Base-by-base conservation (phyloP, 1,140 invertebrate species). In the Notospermus geniculatus region DNA sequence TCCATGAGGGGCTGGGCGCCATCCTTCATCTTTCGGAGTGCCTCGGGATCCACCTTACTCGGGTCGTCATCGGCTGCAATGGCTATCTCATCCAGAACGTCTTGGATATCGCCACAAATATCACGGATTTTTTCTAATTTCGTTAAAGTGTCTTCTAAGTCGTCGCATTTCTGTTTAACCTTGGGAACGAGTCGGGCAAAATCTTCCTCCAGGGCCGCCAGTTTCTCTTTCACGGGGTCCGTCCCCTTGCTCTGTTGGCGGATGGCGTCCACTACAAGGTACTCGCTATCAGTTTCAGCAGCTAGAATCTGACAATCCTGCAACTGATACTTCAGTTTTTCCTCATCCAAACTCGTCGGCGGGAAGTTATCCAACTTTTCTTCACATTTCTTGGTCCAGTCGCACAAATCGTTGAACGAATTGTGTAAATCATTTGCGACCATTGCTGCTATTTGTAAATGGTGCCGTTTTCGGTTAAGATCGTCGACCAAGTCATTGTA, bases 81-180 rank as follows among this genome's bases (percentile, higher is more conserved):
- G 36, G 74, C 71, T 53, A 79, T 55, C 57, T 75, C 69, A 11
- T 64, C 64, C 17, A 71, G 60, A 4, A 90, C 89, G 71, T 93
- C 91, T 69, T 96, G 90, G 5, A 98, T 82, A 67, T 95, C 93
- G 58, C 88, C 88, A 7, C 88, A 69, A 92, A 89, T 0, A 91
- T 27, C 91, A 87, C 50, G 95, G 87, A 72, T 88, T 63, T 88
- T 89, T 68, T 96, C 92, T 0, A 98, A 90, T 66, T 95, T 91
- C 68, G 89, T 87, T 91, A 95, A 96, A 65, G 96, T 83, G 68
- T 88, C 91, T 73, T 93, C 94, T 0, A 98, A 85, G 68, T 91
- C 89, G 54, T 93, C 91, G 9, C 97, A 81, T 73, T 96, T 97
- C 46, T 90, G 88, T 74, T 92, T 90, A 60, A 97, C 95, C 69